A percentile compares a stretch with the other conserved stretches of the same genome.
Evolutionary conservation across 1,140 invertebrate species (phyloP).

Genomic region (Calephelis virginiensis): DNA sequence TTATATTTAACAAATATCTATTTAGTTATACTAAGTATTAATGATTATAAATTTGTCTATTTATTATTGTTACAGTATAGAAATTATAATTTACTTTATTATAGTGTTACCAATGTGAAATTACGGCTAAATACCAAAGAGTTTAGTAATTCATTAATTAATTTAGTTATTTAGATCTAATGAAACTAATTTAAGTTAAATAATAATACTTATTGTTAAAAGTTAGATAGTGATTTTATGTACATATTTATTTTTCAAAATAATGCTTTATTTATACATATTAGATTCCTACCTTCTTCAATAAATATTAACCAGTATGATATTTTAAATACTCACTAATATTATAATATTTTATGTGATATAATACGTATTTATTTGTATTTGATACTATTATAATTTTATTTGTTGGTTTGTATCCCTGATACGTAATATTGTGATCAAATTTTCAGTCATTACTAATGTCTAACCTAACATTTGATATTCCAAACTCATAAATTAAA

Average conservation of each 20-base stretch:
- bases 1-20: not conserved
- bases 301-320: slow-evolving; percentile 3
- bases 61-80: no score
- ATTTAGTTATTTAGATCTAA: not conserved
- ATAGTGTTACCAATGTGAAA: slow-evolving; percentile 1
- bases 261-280: slow-evolving; percentile 18
- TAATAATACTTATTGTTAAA: slow-evolving; percentile 20
- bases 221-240: slow-evolving; percentile 22
- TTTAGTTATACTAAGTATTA: not conserved
- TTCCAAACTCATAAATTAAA: not conserved
- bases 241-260: slow-evolving; percentile 20
- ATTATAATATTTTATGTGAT: not conserved
- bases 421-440: not conserved
- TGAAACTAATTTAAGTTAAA: slow-evolving; percentile 18
- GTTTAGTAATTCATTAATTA: slow-evolving; percentile 16
- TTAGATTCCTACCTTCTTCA: no score
- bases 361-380: not conserved
- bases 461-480: not conserved
- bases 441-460: slow-evolving; percentile 1
- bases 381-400: not conserved
- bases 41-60: no score
- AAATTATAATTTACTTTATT: no score
- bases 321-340: not conserved
- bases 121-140: slow-evolving; percentile 52
- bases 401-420: not conserved